Percentiles rank a stretch among this genome's conserved stretches.
phyloP scores from a whole-genome alignment of 2,797 vertebrate genomes.

The Lepilemur ruficaudatus region DNA sequence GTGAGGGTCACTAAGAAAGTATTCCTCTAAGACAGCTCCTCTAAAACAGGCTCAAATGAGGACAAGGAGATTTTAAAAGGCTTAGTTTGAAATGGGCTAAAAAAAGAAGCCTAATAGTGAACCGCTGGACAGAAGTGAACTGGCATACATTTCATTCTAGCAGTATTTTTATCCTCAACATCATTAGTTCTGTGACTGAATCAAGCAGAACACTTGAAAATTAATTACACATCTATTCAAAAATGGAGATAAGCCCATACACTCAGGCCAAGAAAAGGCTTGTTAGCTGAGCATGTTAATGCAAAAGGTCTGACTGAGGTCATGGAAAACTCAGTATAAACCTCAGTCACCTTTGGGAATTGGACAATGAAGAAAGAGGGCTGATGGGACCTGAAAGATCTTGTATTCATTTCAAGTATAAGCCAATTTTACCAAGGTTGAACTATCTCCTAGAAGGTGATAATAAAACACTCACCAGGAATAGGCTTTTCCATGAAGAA shows the following conservation, averaged over 20 bases:
- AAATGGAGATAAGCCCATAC: constrained; percentile 49
- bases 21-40: background rate
- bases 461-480: constrained; percentile 36
- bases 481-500: background rate
- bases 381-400: background rate
- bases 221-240: constrained; percentile 53
- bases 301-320: constrained; percentile 30
- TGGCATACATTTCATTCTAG: constrained; percentile 46
- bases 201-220: constrained; percentile 58
- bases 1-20: background rate
- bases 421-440: background rate
- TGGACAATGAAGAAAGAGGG: background rate
- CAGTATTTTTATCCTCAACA: constrained; percentile 62
- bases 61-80: background rate
- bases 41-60: background rate
- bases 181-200: constrained; percentile 57
- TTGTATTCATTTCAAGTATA: constrained; percentile 13
- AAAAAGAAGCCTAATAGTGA: constrained; percentile 1
- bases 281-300: background rate
- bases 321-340: background rate
- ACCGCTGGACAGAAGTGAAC: background rate
- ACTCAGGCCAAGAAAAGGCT: constrained; percentile 44
- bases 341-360: background rate
- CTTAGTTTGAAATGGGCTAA: constrained; percentile 4
- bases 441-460: background rate